Evolutionary conservation across 2,113 vertebrate genomes (phyloP).

Genomic region (Steatornis caripensis): DNA sequence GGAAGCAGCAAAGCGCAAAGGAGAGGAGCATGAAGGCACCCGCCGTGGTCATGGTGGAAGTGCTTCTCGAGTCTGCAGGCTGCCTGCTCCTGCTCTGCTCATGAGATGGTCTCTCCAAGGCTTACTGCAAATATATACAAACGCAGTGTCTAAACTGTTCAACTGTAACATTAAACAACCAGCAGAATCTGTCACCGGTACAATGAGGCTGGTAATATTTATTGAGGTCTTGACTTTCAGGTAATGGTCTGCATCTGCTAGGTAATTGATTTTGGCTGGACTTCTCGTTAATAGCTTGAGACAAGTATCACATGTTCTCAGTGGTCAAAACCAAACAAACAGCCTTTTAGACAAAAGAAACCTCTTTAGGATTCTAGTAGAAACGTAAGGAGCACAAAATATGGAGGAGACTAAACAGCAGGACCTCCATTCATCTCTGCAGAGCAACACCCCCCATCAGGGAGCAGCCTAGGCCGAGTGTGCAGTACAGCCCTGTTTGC

Average conservation of each 20-base stretch:
- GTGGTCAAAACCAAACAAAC: background rate
- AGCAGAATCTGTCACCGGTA: constrained; percentile 41
- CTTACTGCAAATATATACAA: constrained; percentile 47
- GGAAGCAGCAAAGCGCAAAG: background rate
- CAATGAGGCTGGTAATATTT: constrained; percentile 51
- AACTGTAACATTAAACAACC: constrained; percentile 41
- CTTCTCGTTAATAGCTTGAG: constrained; percentile 31
- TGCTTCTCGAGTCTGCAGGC: background rate
- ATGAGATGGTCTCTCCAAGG: background rate
- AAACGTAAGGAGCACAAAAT: background rate
- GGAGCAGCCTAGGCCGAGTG: background rate
- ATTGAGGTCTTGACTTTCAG: constrained; percentile 59
- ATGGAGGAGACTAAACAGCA: background rate
- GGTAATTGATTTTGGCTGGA: constrained; percentile 62
- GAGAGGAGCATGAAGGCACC: background rate
- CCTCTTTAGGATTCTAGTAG: background rate
- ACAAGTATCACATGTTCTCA: constrained; percentile 10
- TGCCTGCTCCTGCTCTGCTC: background rate
- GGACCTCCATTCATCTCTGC: background rate
- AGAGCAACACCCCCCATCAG: background rate
- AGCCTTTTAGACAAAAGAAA: background rate
- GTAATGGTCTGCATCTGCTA: background rate
- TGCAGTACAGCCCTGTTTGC: background rate
- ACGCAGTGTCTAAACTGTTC: constrained; percentile 14
- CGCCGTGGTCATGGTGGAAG: background rate